Evolutionary conservation across 2,888 invertebrate genomes (phyloP).

Genomic region (Autographa pulchrina): DNA sequence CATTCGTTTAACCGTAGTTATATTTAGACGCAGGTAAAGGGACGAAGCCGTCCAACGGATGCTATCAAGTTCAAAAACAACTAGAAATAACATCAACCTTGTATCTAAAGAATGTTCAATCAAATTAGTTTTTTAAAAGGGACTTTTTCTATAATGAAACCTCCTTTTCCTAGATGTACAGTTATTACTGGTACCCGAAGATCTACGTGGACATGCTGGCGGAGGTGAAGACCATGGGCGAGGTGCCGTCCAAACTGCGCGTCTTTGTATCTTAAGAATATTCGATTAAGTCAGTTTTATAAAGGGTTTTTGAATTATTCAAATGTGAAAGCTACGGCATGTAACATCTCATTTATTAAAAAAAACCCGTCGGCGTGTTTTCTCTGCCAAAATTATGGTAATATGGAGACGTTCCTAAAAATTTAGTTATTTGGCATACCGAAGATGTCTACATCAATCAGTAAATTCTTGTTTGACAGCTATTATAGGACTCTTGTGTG

Average conservation of each 20-base stretch:
- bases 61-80: slow-evolving; percentile 52
- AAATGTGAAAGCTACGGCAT: not conserved
- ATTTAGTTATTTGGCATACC: not conserved
- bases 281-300: not conserved
- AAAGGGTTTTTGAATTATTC: not conserved
- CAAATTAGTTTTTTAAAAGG: not conserved
- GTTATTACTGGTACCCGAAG: slow-evolving; percentile 95
- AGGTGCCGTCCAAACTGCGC: no score
- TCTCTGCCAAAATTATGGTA: not conserved
- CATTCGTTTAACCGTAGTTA: slow-evolving; percentile 22
- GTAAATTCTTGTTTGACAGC: no score
- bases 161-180: slow-evolving; percentile 90
- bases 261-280: slow-evolving; percentile 33
- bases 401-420: not conserved
- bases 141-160: no score
- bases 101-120: slow-evolving; percentile 12
- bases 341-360: not conserved
- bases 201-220: slow-evolving; percentile 95
- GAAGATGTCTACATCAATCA: not conserved
- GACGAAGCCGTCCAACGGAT: slow-evolving; percentile 33
- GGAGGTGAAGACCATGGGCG: slow-evolving; percentile 71
- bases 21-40: slow-evolving; percentile 52
- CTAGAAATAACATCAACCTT: slow-evolving; percentile 44
- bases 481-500: not conserved
- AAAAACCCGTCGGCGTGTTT: not conserved